These are phyloP conservation scores for Nysson spinosus DNA, from an alignment of 2,888 invertebrate species.

Conservation along the genomic window DNA sequence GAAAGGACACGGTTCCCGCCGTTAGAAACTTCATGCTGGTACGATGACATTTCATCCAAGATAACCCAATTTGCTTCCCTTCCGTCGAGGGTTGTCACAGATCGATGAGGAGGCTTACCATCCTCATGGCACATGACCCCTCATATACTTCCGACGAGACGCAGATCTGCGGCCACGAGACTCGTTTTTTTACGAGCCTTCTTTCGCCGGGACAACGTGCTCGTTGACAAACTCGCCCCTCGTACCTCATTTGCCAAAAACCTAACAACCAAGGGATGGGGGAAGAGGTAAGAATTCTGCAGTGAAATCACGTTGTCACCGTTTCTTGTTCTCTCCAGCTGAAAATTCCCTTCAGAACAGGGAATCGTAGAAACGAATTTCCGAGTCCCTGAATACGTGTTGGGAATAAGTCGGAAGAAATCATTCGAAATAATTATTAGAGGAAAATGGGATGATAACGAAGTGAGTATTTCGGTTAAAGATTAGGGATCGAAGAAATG, in stretches of 20 bases:
- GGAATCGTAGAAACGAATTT: too few relatives aligned
- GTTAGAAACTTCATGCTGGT: constrained; percentile 24
- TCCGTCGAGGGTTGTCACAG: constrained; percentile 40
- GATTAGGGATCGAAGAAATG: too few relatives aligned
- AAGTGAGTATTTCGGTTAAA: too few relatives aligned
- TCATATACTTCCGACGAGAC: constrained; percentile 40
- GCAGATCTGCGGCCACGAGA: constrained; percentile 49
- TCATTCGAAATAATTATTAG: too few relatives aligned
- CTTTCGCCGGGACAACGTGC: constrained; percentile 9
- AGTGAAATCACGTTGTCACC: constrained; percentile 43
- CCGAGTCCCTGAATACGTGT: neutral
- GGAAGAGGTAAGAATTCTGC: constrained; percentile 8
- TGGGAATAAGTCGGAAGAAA: too few relatives aligned
- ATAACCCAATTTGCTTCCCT: constrained; percentile 55
- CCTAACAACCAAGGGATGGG: neutral
- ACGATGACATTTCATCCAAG: constrained; percentile 41
- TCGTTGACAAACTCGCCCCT: constrained; percentile 23
- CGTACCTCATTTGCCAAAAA: constrained; percentile 34
- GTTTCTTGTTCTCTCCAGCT: too few relatives aligned
- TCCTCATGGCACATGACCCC: constrained; percentile 21
- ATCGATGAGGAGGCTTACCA: constrained; percentile 50
- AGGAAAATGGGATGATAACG: too few relatives aligned
- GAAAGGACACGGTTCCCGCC: constrained; percentile 11
- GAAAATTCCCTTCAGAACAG: too few relatives aligned
- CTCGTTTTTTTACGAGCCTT: constrained; percentile 39